A percentile compares a stretch with the other conserved stretches of the same genome.
Conservation (phyloP, 2,888 invertebrate genomes). For the Nomada lathburiana region DNA sequence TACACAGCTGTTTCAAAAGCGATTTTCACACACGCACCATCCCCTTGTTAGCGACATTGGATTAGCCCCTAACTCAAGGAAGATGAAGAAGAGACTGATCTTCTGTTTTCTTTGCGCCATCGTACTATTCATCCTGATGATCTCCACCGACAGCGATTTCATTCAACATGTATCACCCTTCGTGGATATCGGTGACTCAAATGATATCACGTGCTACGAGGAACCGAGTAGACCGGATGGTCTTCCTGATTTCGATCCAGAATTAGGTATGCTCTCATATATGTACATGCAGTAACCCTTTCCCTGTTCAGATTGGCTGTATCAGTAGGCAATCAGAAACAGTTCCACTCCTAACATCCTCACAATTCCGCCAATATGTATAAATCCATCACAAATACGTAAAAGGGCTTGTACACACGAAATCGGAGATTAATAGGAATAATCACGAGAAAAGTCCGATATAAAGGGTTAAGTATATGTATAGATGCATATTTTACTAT, state of each 20-base stretch:
- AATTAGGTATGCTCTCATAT: constrained; percentile 44
- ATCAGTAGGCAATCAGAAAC: neutral
- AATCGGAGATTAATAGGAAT: too few relatives aligned
- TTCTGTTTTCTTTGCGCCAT: constrained; percentile 70
- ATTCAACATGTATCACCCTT: constrained; percentile 66
- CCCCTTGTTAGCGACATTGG: neutral
- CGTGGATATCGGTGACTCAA: constrained; percentile 28
- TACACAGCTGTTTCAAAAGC: too few relatives aligned
- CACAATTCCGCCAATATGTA: too few relatives aligned
- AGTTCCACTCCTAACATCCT: neutral
- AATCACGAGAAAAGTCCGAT: too few relatives aligned
- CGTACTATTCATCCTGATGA: constrained; percentile 72
- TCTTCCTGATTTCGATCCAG: constrained; percentile 59
- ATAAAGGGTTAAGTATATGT: too few relatives aligned
- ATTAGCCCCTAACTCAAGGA: neutral
- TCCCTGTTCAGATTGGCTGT: neutral
- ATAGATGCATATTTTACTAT: too few relatives aligned
- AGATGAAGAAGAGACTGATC: constrained; percentile 74
- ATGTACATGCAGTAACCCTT: neutral
- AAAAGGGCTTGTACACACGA: too few relatives aligned
- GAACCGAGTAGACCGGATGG: constrained; percentile 13
- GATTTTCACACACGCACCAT: too few relatives aligned
- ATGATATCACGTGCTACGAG: constrained; percentile 51
- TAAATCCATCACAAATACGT: too few relatives aligned
- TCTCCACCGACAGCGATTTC: constrained; percentile 70